phyloP scores from a whole-genome alignment of 2,113 vertebrate species.

The chimpanzee (Pan troglodytes) region NHGRI_mPanTro3-v2.1_pri NC_072417.2:22179001-22179500 shows the following conservation, averaged over 20 bases:
- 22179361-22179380: neutral
- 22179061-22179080: conserved; percentile 47
- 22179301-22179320: neutral
- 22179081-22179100: conserved; percentile 63
- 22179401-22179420: neutral
- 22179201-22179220: conserved; percentile 38
- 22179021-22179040: conserved; percentile 53
- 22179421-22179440: neutral
- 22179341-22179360: conserved; percentile 19
- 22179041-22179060: conserved; percentile 51
- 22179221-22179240: conserved; percentile 37
- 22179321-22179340: neutral
- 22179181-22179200: conserved; percentile 51
- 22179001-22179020: neutral
- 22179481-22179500: conserved; percentile 42
- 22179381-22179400: conserved; percentile 6
- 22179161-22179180: conserved; percentile 44
- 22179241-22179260: conserved; percentile 23
- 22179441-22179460: neutral
- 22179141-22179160: conserved; percentile 37
- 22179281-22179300: neutral
- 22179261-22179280: conserved; percentile 12
- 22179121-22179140: conserved; percentile 38
- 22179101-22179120: conserved; percentile 52
- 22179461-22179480: neutral